phyloP scores from a whole-genome alignment of 2,113 vertebrate species.

The Pitta sordida region DNA sequence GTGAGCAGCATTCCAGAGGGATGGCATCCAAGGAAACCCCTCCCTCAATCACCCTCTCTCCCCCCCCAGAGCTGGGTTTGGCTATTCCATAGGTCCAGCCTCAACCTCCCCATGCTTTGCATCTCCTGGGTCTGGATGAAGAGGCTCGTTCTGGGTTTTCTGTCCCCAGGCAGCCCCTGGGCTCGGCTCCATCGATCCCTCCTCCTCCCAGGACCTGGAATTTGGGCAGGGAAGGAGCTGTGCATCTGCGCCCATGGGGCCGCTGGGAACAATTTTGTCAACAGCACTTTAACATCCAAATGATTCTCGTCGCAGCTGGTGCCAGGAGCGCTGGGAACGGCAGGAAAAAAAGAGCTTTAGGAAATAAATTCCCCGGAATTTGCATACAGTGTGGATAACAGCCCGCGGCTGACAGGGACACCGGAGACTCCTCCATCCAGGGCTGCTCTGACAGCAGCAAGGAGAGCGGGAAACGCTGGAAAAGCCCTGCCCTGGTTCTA shows the following conservation, averaged over 20 bases:
- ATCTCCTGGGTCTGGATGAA: background rate
- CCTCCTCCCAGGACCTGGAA: background rate
- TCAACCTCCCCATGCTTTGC: accelerated
- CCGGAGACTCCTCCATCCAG: background rate
- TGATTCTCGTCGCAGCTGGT: slow-evolving; percentile 64
- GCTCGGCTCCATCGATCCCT: background rate
- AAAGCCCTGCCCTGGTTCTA: background rate
- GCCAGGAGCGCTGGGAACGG: slow-evolving; percentile 45
- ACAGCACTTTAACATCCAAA: slow-evolving; percentile 61
- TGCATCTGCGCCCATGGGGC: background rate
- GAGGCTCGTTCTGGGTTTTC: background rate
- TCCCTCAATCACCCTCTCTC: background rate
- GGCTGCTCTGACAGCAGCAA: background rate
- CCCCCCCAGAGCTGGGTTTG: background rate
- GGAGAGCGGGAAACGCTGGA: background rate
- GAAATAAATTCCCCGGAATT: slow-evolving; percentile 28
- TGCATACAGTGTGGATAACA: background rate
- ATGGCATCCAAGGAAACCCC: background rate
- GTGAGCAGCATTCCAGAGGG: background rate
- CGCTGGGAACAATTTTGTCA: slow-evolving; percentile 60
- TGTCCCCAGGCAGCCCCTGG: background rate
- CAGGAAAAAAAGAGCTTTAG: slow-evolving; percentile 48
- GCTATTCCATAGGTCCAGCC: background rate
- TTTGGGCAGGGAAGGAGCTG: background rate
- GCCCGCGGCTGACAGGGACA: background rate